phyloP scores from a whole-genome alignment of 2,797 vertebrate species.

The Alcedo atthis region DNA sequence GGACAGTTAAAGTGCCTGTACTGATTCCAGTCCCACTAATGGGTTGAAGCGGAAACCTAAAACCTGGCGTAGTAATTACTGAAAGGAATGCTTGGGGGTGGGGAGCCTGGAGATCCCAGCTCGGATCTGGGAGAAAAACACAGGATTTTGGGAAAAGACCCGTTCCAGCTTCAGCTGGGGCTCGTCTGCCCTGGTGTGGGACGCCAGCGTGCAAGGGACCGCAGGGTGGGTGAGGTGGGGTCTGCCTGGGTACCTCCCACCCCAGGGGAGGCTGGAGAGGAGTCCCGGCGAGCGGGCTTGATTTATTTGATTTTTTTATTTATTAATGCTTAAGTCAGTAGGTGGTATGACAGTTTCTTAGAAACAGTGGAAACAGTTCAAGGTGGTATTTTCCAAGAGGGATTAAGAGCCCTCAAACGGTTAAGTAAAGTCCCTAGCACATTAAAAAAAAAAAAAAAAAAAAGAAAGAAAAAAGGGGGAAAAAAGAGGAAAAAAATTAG shows the following conservation, averaged over 20 bases:
- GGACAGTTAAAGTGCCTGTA: slow-evolving; percentile 76
- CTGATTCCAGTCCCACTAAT: slow-evolving; percentile 79
- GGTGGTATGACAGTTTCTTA: slow-evolving; percentile 65
- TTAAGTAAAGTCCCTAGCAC: slow-evolving; percentile 63
- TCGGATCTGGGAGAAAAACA: slow-evolving; percentile 17
- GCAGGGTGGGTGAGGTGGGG: not conserved
- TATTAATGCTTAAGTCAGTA: slow-evolving; percentile 60
- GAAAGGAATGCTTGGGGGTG: slow-evolving; percentile 77
- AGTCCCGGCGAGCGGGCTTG: not conserved
- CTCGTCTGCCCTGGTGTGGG: not conserved
- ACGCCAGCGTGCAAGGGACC: not conserved
- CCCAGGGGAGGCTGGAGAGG: not conserved
- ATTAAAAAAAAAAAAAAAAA: not conserved
- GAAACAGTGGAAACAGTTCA: slow-evolving; percentile 68
- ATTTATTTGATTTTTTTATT: not conserved
- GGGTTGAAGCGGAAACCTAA: slow-evolving; percentile 81
- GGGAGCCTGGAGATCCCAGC: not conserved
- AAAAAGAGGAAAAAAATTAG: not conserved
- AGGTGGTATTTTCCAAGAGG: slow-evolving; percentile 66
- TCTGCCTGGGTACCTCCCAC: not conserved
- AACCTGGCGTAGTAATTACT: slow-evolving; percentile 74
- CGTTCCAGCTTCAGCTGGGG: not conserved
- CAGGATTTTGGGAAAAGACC: not conserved
- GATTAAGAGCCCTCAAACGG: slow-evolving; percentile 70
- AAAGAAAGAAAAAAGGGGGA: not conserved